Base-by-base conservation (phyloP, 2,888 invertebrate species). In the Phymatocera aterrima region DNA sequence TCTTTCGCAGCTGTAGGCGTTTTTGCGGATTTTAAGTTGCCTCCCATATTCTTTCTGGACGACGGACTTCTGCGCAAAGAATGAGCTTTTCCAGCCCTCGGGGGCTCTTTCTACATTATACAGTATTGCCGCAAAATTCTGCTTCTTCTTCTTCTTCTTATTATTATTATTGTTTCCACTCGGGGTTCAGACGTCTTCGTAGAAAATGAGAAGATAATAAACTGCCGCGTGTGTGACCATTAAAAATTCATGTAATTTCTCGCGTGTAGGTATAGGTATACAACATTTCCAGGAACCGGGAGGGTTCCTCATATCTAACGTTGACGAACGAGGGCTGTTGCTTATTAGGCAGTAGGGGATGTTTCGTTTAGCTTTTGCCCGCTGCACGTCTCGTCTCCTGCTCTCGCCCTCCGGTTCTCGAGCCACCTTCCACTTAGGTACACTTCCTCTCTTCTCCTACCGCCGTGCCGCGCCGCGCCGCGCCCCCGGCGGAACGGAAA, bases 231-330 rank as follows among this genome's bases (percentile, higher is more conserved):
- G 83, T 82, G 81, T 82, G 81, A 79, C 81, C 82, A 83, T 85
- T 85, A 85, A 85, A 85, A 84, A 85, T 85, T 83, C 83, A 85
- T 84, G 83, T 82, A 83, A 84, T 84, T 84, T 83, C 82, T 81
- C 81, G 81, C 79, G 80, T 79, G 82, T 77, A 80, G 24, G n/a
- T 8, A 40, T 1, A 18, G 12, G 18, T 75, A 75, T 68, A 46
- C 31, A 18, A 75, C 60, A 40, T 57, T 28, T 57, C 60, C 37
- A 12, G 60, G 54, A 57, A 21, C 5, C n/a, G 18, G 68, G 64
- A 57, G 77, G 80, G 78, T 57, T 77, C 65, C 40, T 43, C 72
- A 61, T 40, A 40, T 8, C 40, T 61, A 51, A n/a, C n/a, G 60
- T 18, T 37, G 54, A 18, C 12, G 70, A 70, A 61, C 43, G 28